phyloP scores from a whole-genome alignment of 2,888 invertebrate species.

The Philereme transversata region DNA sequence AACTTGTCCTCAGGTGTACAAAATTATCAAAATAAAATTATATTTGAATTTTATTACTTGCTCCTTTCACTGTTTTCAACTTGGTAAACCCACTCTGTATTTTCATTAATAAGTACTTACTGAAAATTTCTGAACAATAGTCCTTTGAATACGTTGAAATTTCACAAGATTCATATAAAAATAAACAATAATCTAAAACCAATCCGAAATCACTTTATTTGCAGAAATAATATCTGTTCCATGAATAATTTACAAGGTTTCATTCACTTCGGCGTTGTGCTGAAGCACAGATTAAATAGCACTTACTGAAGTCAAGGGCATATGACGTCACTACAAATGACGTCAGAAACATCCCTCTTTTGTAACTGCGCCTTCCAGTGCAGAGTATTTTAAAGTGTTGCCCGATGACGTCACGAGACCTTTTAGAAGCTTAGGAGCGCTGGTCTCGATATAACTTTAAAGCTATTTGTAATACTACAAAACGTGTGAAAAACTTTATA shows the following conservation, averaged over 20 bases:
- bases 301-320: constrained; percentile 46
- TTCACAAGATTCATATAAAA: background rate
- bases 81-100: background rate
- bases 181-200: constrained; percentile 3
- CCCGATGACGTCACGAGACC: constrained; percentile 17
- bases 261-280: constrained; percentile 33
- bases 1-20: too few species aligned
- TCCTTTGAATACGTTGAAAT: background rate
- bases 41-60: too few species aligned
- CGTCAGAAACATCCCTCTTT: constrained; percentile 30
- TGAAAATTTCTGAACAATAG: background rate
- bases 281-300: constrained; percentile 12
- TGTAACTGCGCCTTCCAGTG: constrained; percentile 18
- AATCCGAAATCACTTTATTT: constrained; percentile 12
- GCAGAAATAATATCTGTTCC: constrained; percentile 15
- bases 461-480: too few species aligned
- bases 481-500: too few species aligned
- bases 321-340: constrained; percentile 46
- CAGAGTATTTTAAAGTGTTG: constrained; percentile 18
- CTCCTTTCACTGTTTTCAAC: background rate
- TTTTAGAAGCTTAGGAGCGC: too few species aligned
- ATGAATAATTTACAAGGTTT: constrained; percentile 30
- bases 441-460: too few species aligned
- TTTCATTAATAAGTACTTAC: background rate
- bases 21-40: too few species aligned